Evolutionary conservation across 2,888 invertebrate genomes (phyloP), one percentile per base, ranked within the genome.

Genomic region (Cinara cedri): DNA sequence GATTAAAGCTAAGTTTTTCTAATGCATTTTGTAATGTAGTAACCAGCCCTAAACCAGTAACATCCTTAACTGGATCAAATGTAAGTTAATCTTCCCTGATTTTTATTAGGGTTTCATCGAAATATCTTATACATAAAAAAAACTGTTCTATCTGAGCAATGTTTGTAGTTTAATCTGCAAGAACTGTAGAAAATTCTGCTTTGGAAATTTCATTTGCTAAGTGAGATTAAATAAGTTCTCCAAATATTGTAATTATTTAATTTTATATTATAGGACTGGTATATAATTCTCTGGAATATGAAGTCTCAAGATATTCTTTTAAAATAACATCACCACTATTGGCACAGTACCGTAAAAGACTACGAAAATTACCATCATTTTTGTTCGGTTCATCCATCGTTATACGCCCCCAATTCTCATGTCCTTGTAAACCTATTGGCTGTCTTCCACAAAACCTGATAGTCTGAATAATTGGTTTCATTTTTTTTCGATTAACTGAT

Each of bases 151-250:
- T 82, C 55, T 81, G 82, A 62, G 82, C 80, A 34, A 84, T 82
- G 83, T 84, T 84, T 55, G 83, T 83, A 63, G 84, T 84, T 82
- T 84, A 84, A 81, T 54, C 75, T 1, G 65, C n/a, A n/a, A n/a
- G n/a, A n/a, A n/a, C n/a, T n/a, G n/a, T n/a, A n/a, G n/a, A n/a
- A n/a, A n/a, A n/a, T n/a, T n/a, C n/a, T n/a, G n/a, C n/a, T n/a
- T n/a, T n/a, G n/a, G n/a, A n/a, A n/a, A n/a, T n/a, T n/a, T 82
- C 82, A n/a, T 74, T 74, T 24, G 83, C 82, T 70, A 85, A 83
- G 66, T 83, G 72, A 54, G 81, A 81, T 44, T 76, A 71, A 65
- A 84, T 82, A 51, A 83, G 63, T 42, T 82, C 70, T 19, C 82
- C 83, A 63, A 84, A 83, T 70, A 66, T 74, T 21, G 82, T 66